Evolutionary conservation across 2,888 invertebrate species (phyloP), one percentile per base, ranked within the genome.

Genomic region (Patella pellucida): DNA sequence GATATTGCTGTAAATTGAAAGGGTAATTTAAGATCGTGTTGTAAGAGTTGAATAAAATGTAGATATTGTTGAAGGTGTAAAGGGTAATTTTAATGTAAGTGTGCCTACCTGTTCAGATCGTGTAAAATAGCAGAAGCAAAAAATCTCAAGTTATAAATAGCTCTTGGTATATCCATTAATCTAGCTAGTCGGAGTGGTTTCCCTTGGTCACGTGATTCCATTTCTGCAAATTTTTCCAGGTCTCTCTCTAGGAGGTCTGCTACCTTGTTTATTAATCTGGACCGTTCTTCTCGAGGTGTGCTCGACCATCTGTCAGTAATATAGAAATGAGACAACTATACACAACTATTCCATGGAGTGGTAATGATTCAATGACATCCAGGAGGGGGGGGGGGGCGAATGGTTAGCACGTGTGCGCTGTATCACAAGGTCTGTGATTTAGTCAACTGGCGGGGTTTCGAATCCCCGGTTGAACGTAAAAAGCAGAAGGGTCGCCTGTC

Each of bases 141-240:
- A 81, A 91, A 91, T 71, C 93, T 87, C 79, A 93, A 92, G 82
- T 93, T 93, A 78, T 91, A 87, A 12, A 92, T 90, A 51, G 92
- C 92, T 73, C 93, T 87, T 7, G 93, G 93, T 80, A 93, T 92
- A 81, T 93, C 93, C 27, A 93, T 87, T 5, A 82, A 82, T 69
- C 83, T 88, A 1, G 92, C 90, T 78, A 92, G 83, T 86, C 89
- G 90, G 7, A 93, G 81, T 3, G 93, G 92, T 82, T 93, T 93
- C 12, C 93, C 93, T 84, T 93, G 93, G 84, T 93, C 93, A 67
- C 87, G 86, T 11, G 92, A 92, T 85, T 93, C 93, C 3, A 91
- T 87, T 54, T 85, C 84, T 0, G 93, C 93, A 79, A 93, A 91
- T 72, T 91, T 91, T 23, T 92, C 91, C 62, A 91, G 78, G n/a